Percentiles rank a stretch among this genome's conserved stretches.
Evolutionary conservation across 2,113 vertebrate species (phyloP).

Genomic region (Phyllostomus hastatus): DNA sequence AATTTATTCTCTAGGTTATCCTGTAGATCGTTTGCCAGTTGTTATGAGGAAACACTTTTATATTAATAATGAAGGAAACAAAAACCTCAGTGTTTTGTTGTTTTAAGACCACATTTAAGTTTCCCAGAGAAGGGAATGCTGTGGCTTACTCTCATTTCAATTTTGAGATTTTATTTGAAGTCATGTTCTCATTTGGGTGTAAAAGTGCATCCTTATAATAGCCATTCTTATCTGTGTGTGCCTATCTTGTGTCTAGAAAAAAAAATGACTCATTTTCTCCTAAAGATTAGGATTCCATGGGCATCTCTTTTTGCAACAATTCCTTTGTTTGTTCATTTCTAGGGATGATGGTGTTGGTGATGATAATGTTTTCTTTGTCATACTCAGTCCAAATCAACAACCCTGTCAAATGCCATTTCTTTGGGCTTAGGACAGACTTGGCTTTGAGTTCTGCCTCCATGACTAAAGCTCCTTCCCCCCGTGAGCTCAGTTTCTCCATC

Average conservation of each 20-base stretch:
- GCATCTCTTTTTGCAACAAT: not conserved
- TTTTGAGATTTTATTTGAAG: not conserved
- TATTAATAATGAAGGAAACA: not conserved
- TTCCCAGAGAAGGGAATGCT: not conserved
- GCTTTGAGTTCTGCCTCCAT: not conserved
- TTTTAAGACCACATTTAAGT: not conserved
- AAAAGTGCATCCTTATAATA: not conserved
- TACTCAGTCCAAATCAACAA: not conserved
- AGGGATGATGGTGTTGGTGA: not conserved
- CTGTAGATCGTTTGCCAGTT: not conserved
- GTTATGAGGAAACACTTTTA: not conserved
- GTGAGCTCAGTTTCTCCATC: not conserved
- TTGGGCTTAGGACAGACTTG: not conserved
- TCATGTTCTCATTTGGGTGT: not conserved
- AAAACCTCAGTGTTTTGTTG: not conserved
- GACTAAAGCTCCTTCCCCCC: not conserved
- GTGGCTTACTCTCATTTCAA: not conserved
- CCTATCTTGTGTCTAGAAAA: not conserved
- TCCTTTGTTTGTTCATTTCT: conserved; percentile 35
- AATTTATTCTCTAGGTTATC: not conserved
- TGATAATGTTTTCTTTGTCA: not conserved
- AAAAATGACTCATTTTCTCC: not conserved
- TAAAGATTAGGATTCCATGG: conserved; percentile 26
- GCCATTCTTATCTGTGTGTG: not conserved
- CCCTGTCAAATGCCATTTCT: not conserved